Evolutionary conservation across 2,113 vertebrate genomes (phyloP), one percentile per base, ranked within the genome.

Genomic region (Sterrhoptilus dennistouni): DNA sequence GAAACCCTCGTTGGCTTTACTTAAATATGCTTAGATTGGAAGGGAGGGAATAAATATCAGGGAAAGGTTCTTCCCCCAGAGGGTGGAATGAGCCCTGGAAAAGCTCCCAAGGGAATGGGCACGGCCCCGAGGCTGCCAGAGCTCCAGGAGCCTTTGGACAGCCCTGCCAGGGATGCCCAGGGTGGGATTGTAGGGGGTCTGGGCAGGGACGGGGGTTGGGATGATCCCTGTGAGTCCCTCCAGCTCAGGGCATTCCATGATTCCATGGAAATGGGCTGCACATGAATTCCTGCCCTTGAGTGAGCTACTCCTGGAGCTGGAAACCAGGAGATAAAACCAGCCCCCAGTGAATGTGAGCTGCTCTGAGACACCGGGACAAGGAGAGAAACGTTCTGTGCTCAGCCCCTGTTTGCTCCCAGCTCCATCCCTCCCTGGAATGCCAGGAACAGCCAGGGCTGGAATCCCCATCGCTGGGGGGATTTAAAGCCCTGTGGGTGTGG

Each of bases 331-430:
- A 11, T 4, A 12, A 7, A 12, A 47, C 9, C 42, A 4, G 1
- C 6, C 38, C 8, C 3, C 11, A 5, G 10, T 0, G 7, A 47
- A 2, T 9, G 12, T 9, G 5, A 20, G 42, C 20, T 16, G 38
- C 53, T 38, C 23, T 5, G 47, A 4, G 49, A 23, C 42, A 31
- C 17, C 3, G 40, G 45, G 23, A 12, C 10, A 25, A 9, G n/a
- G 64, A 18, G 20, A 40, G 19, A 36, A 35, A 13, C 0, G 5
- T 1, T 6, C 15, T 14, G 20, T 2, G 14, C 13, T 47, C 56
- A 52, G 42, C 27, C 17, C 21, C n/a, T 4, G 1, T 14, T 42
- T 25, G 23, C 33, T 78, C 3, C 44, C 69, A 71, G 52, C 47
- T 11, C 38, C 38, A 42, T 5, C 1, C 20, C 29, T 14, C 20